Percentiles rank a stretch among this genome's conserved stretches.
phyloP scores from a whole-genome alignment of 2,797 vertebrate species.

The Arctocebus calabarensis region DNA sequence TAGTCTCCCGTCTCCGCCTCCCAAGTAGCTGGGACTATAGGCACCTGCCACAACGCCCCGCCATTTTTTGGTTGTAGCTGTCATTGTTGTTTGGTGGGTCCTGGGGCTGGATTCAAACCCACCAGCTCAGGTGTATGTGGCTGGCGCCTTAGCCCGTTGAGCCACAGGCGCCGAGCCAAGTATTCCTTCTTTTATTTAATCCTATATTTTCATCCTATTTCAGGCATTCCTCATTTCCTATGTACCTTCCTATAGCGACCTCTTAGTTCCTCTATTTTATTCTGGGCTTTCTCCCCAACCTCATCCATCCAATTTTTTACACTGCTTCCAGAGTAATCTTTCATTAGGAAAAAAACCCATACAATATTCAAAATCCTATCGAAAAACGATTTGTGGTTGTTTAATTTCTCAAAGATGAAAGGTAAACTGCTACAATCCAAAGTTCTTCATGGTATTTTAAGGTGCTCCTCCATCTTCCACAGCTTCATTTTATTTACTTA shows the following conservation, averaged over 20 bases:
- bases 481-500: not conserved
- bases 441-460: not conserved
- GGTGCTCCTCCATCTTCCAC: not conserved
- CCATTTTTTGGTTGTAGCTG: too few species aligned
- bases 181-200: not conserved
- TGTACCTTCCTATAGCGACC: not conserved
- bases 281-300: not conserved
- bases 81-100: too few species aligned
- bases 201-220: not conserved
- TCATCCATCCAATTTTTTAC: not conserved
- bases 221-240: not conserved
- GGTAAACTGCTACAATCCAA: not conserved
- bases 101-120: too few species aligned
- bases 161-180: too few species aligned
- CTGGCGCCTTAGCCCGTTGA: too few species aligned
- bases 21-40: too few species aligned
- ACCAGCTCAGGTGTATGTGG: too few species aligned
- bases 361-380: not conserved
- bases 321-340: not conserved
- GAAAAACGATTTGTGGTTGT: not conserved
- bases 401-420: conserved; percentile 23
- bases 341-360: not conserved
- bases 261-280: not conserved
- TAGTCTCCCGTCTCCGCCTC: too few species aligned
- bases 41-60: too few species aligned